Evolutionary conservation across 2,113 vertebrate species (phyloP).

Genomic region (Rhegmatorhina hoffmannsi): DNA sequence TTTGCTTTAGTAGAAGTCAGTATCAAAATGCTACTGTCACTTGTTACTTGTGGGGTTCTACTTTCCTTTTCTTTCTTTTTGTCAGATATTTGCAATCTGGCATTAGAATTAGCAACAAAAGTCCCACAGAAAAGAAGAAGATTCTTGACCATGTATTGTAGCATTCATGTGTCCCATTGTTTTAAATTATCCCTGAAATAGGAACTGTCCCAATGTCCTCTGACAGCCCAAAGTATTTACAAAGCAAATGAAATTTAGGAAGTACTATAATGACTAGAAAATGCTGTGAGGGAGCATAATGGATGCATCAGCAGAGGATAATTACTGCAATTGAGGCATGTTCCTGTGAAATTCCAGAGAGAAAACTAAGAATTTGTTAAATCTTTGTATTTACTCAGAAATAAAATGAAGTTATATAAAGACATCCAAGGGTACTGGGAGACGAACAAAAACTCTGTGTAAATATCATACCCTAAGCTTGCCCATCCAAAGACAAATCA

Average conservation of each 20-base stretch:
- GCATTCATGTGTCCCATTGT: not conserved
- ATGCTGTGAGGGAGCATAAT: not conserved
- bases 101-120: not conserved
- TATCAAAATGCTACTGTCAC: not conserved
- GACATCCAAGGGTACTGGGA: not conserved
- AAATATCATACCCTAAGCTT: not conserved
- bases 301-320: not conserved
- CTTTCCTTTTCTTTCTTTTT: not conserved
- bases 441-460: not conserved
- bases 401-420: not conserved
- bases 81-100: not conserved
- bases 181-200: not conserved
- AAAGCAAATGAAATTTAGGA: slow-evolving; percentile 20
- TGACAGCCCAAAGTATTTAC: not conserved
- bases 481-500: not conserved
- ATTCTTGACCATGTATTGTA: not conserved
- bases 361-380: not conserved
- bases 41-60: not conserved
- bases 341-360: not conserved
- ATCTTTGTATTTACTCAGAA: not conserved
- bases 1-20: not conserved
- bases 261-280: not conserved
- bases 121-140: not conserved
- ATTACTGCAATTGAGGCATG: not conserved
- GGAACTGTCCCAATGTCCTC: not conserved